phyloP scores from a whole-genome alignment of 1,140 invertebrate genomes.

The Drosophila saltans region DNA sequence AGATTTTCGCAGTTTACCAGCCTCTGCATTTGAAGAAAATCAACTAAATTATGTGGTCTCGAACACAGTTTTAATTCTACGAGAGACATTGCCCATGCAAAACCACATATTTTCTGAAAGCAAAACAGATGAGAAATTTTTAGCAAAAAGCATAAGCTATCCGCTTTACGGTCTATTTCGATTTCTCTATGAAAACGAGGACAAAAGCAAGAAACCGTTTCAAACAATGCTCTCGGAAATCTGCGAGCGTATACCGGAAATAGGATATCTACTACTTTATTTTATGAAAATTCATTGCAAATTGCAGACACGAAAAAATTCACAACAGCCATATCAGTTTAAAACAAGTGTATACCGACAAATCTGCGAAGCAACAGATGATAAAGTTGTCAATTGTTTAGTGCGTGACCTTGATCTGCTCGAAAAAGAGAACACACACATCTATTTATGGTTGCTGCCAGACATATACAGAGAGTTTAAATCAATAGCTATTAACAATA shows the following conservation, averaged over 20 bases:
- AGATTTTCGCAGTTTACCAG: conserved; percentile 74
- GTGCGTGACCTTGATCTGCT: conserved; percentile 90
- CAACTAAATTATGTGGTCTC: conserved; percentile 81
- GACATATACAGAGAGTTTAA: conserved; percentile 96
- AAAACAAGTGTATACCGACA: conserved; percentile 93
- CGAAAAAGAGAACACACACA: conserved; percentile 93
- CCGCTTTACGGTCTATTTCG: conserved; percentile 93
- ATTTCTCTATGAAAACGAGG: conserved; percentile 89
- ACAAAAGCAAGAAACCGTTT: conserved; percentile 89
- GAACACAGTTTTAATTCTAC: conserved; percentile 75
- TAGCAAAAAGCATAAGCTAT: conserved; percentile 89
- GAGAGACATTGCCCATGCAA: conserved; percentile 75
- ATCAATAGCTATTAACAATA: conserved; percentile 92
- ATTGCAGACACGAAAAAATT: conserved; percentile 79
- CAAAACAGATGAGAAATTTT: conserved; percentile 85
- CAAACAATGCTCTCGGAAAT: conserved; percentile 90
- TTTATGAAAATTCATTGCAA: conserved; percentile 91
- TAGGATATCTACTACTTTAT: conserved; percentile 94
- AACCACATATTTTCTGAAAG: conserved; percentile 82
- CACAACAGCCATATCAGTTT: conserved; percentile 87
- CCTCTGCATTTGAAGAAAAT: conserved; percentile 70
- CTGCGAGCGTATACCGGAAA: conserved; percentile 85
- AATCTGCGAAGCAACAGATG: conserved; percentile 91
- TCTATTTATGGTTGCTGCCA: conserved; percentile 95
- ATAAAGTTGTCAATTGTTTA: conserved; percentile 85